Base-by-base conservation (phyloP, 2,888 invertebrate genomes). In the Drosophila subsilvestris region DNA sequence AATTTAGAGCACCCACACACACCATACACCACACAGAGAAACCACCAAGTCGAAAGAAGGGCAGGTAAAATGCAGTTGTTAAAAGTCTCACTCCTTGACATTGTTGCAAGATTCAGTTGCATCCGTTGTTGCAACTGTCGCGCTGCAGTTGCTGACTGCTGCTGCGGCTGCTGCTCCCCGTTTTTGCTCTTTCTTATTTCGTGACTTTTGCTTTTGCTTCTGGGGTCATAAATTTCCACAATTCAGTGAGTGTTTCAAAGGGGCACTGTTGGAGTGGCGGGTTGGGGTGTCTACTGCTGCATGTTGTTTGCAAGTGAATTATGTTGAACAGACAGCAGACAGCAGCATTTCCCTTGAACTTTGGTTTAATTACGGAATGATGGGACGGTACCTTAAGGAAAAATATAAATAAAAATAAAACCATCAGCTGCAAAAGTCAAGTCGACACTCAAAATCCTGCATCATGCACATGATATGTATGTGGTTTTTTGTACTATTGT, bases 31-130 rank as follows among this genome's bases (percentile, higher is more conserved):
- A 51, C 25, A 32, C 37, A 60, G 42, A 49, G 32, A 53, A 12
- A 12, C 32, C 32, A 10, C 29, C 3, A 29, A 37, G 14, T 7
- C 37, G 14, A 3, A 2, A 2, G 37, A 7, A 2, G 37, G n/a
- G 7, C 29, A 59, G 43, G 63, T 80, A 56, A 84, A 89, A 89
- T 89, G 86, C 89, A 86, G 86, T 86, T 86, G 86, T 89, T 86
- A 84, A 86, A 86, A 81, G 37, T 37, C 37, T 37, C 37, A 37
- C 37, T 37, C 37, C 7, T 76, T 88, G 81, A 88, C 83, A 82
- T 85, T 80, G 88, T 79, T 63, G 81, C 75, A 66, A 63, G 74
- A 72, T 56, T 56, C 75, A 48, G 68, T 69, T 68, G 79, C 79
- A 79, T 63, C 81, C 86, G 80, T 67, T 49, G 45, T 68, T 63